phyloP scores from a whole-genome alignment of 2,797 vertebrate species.

The Zalophus californianus region DNA sequence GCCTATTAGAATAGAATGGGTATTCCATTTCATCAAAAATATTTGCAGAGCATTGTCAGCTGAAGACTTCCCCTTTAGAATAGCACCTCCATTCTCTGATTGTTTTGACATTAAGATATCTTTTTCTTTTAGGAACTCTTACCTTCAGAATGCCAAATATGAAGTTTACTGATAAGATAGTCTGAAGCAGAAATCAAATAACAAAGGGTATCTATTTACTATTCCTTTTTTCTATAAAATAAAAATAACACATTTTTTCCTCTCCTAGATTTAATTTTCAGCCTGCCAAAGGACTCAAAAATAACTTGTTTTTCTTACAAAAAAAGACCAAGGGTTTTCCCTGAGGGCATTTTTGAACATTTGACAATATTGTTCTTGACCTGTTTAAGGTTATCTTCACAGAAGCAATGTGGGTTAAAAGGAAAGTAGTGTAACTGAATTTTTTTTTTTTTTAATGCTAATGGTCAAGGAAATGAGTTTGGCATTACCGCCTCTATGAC shows the following conservation, averaged over 20 bases:
- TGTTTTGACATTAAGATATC: background rate
- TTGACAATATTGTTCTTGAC: background rate
- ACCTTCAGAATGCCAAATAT: background rate
- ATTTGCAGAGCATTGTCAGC: background rate
- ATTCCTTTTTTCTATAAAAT: background rate
- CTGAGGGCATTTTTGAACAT: background rate
- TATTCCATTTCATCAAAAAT: background rate
- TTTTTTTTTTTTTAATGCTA: background rate
- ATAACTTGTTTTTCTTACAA: background rate
- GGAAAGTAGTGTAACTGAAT: background rate
- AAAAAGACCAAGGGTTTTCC: background rate
- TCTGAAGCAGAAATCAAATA: background rate
- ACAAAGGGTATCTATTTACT: background rate
- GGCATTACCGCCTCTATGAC: background rate
- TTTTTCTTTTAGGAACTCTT: background rate
- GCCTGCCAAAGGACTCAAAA: background rate
- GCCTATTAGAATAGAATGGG: background rate
- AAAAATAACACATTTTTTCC: slow-evolving; percentile 18
- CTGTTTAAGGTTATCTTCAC: slow-evolving; percentile 42
- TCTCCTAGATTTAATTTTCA: background rate
- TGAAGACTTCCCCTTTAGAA: background rate
- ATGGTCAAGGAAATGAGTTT: slow-evolving; percentile 28
- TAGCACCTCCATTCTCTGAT: background rate
- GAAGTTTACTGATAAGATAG: background rate
- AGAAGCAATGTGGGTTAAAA: background rate